These are phyloP conservation scores for Cheilosia scutellata DNA, from an alignment of 2,888 invertebrate genomes.

Conservation along the genomic window DNA sequence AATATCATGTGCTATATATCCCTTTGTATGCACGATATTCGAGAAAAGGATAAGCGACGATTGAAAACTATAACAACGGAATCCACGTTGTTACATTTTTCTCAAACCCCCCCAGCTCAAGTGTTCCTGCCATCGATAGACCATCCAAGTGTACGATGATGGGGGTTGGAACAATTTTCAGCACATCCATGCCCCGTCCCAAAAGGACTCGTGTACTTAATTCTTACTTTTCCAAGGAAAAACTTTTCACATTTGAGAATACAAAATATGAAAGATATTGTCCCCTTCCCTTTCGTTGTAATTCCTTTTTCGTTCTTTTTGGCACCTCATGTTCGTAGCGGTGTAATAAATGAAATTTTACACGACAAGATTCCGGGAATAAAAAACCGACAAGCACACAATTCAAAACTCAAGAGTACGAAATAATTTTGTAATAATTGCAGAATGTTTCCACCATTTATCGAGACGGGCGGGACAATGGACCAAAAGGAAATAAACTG, in stretches of 20 bases:
- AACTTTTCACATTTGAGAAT: conserved; percentile 72
- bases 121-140: conserved; percentile 1
- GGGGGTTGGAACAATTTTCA: background rate
- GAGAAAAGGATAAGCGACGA: conserved; percentile 35
- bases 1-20: conserved; percentile 28
- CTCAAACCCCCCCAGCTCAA: background rate
- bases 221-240: conserved; percentile 56
- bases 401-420: conserved; percentile 64
- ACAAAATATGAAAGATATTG: conserved; percentile 33
- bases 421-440: conserved; percentile 75
- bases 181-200: conserved; percentile 5
- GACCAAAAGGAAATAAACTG: conserved; percentile 71
- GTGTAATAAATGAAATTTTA: conserved; percentile 73
- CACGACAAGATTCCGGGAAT: conserved; percentile 51
- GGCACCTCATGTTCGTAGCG: conserved; percentile 65
- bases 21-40: conserved; percentile 23
- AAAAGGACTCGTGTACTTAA: conserved; percentile 59
- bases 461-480: conserved; percentile 50
- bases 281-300: conserved; percentile 44
- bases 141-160: background rate
- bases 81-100: conserved; percentile 33
- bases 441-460: conserved; percentile 74
- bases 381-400: conserved; percentile 43
- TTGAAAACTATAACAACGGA: conserved; percentile 43
- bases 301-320: conserved; percentile 34